These are phyloP conservation scores for Siphamia tubifer DNA, from an alignment of 2,113 vertebrate species.

Conservation along the genomic window DNA sequence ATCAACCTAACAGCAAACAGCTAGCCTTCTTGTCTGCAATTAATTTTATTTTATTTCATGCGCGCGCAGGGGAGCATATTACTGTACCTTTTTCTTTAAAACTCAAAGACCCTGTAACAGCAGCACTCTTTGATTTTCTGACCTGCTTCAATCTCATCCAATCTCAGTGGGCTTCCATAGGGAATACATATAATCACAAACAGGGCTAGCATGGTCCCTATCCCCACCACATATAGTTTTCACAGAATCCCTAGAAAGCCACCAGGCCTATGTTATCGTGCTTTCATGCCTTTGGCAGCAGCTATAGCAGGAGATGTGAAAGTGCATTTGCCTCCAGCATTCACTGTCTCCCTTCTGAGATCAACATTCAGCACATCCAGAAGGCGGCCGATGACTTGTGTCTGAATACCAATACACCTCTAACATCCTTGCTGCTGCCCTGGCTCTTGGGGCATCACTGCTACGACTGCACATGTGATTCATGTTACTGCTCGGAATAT, in stretches of 20 bases:
- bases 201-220: background rate
- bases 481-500: conserved; percentile 1
- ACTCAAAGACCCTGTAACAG: background rate
- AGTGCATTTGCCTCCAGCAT: conserved; percentile 24
- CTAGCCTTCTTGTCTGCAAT: background rate
- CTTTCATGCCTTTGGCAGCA: conserved; percentile 4
- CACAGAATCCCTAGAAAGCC: background rate
- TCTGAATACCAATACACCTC: conserved; percentile 37
- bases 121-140: background rate
- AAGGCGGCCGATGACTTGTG: conserved; percentile 3
- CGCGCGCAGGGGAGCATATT: too few relatives aligned
- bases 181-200: conserved; percentile 2
- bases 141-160: background rate
- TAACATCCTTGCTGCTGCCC: background rate
- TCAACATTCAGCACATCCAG: conserved; percentile 15
- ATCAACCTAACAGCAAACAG: background rate
- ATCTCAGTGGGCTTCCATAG: background rate
- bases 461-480: conserved; percentile 6
- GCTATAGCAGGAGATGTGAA: conserved; percentile 6
- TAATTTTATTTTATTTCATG: too few relatives aligned
- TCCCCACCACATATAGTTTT: background rate
- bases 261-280: background rate
- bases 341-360: conserved; percentile 15
- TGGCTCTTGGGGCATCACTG: background rate
- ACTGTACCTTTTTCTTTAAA: background rate